Conservation (phyloP, 2,797 vertebrate species). For the Brachymystax lenok region DNA sequence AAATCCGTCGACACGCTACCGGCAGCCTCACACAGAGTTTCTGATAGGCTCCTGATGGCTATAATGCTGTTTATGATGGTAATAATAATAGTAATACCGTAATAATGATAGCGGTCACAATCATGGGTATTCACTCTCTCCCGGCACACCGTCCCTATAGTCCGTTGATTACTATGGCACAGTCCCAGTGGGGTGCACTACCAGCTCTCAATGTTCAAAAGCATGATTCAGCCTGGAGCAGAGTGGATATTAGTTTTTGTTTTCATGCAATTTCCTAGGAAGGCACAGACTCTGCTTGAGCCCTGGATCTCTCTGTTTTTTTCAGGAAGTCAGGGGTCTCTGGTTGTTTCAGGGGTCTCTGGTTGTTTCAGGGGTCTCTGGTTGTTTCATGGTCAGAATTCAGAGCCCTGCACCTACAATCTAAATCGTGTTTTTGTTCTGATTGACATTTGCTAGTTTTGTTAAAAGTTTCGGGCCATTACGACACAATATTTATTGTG, state of each 20-base stretch:
- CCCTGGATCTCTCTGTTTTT: too few relatives aligned
- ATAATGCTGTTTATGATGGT: slow-evolving; percentile 71
- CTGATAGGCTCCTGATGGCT: slow-evolving; percentile 69
- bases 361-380: too few relatives aligned
- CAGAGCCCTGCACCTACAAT: too few relatives aligned
- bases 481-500: too few relatives aligned
- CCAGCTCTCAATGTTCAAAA: slow-evolving; percentile 46
- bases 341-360: too few relatives aligned
- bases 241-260: slow-evolving; percentile 20
- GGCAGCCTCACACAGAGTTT: slow-evolving; percentile 58
- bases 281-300: neutral
- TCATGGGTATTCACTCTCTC: slow-evolving; percentile 53
- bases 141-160: slow-evolving; percentile 13
- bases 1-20: slow-evolving; percentile 35
- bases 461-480: too few relatives aligned
- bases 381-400: too few relatives aligned
- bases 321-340: too few relatives aligned
- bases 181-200: slow-evolving; percentile 32
- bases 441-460: too few relatives aligned
- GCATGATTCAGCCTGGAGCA: slow-evolving; percentile 63
- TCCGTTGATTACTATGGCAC: slow-evolving; percentile 21
- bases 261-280: slow-evolving; percentile 40
- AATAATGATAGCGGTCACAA: slow-evolving; percentile 71
- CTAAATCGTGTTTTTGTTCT: too few relatives aligned
- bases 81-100: slow-evolving; percentile 60